Percentiles rank a stretch among this genome's conserved stretches.
These are phyloP conservation scores for Ernsta delagoae DNA, from an alignment of 2,888 invertebrate genomes.

Conservation along the genomic window DNA sequence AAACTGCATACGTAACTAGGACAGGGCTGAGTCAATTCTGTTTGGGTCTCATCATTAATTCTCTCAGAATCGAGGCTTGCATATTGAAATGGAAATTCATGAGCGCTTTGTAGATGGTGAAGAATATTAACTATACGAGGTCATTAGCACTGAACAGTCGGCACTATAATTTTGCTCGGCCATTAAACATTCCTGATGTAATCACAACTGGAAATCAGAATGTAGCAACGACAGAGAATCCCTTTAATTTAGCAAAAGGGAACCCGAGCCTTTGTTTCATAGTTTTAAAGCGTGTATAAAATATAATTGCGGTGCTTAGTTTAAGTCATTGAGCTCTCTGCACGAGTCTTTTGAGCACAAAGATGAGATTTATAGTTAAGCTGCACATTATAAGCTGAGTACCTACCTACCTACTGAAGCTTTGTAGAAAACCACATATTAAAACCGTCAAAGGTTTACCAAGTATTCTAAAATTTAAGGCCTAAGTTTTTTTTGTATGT, in stretches of 20 bases:
- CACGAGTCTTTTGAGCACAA: constrained; percentile 17
- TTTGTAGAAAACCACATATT: background rate
- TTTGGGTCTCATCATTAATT: constrained; percentile 48
- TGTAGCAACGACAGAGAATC: constrained; percentile 3
- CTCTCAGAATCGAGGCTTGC: constrained; percentile 43
- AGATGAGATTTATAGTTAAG: constrained; percentile 23
- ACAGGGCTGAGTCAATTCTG: constrained; percentile 24
- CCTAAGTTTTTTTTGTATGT: too few species aligned
- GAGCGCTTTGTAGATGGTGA: constrained; percentile 22
- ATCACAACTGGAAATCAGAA: constrained; percentile 9
- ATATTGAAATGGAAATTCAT: constrained; percentile 41
- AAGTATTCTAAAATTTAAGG: too few species aligned
- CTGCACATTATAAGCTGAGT: background rate
- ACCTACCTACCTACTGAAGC: background rate
- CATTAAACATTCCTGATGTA: constrained; percentile 30
- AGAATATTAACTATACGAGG: constrained; percentile 27
- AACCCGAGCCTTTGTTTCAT: constrained; percentile 16
- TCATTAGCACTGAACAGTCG: constrained; percentile 21
- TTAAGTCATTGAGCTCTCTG: constrained; percentile 16
- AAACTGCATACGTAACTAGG: constrained; percentile 50
- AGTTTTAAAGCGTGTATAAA: constrained; percentile 25
- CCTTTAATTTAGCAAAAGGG: constrained; percentile 19
- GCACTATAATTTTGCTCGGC: constrained; percentile 18
- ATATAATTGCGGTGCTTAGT: constrained; percentile 26
- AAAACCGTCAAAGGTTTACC: background rate